Base-by-base conservation (phyloP, 2,797 vertebrate genomes). In the Lateolabrax maculatus region DNA sequence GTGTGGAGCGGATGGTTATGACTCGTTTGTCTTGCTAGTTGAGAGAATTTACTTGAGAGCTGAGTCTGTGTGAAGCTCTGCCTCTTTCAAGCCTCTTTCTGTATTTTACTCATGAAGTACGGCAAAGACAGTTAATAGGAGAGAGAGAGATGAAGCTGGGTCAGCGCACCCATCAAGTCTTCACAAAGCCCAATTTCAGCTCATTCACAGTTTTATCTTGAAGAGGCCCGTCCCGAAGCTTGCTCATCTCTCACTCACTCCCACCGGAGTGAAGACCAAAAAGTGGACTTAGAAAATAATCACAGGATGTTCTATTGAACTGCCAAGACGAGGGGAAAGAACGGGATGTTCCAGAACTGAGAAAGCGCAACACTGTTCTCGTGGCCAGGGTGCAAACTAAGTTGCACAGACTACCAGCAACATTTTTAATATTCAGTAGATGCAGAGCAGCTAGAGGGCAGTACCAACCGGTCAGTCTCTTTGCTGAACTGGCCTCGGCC, bases 401-500 rank as follows among this genome's bases (percentile, higher is more conserved):
- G 46, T 60, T 55, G 61, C 31, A 71, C 60, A 74, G 67, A 62
- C 36, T 25, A 43, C 23, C 44, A 66, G 60, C n/a, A 48, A 65
- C 49, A 49, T 66, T 41, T 71, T 66, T 49, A 67, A 67, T 61
- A 76, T 77, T 63, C 65, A 70, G 49, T 1, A 62, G 68, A 72
- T 70, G 60, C 36, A 60, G 36, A 80, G 9, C n/a, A 52, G 80
- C 65, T 37, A 15, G 52, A n/a, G 39, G 12, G 27, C 43, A 48
- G 60, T 27, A 49, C 96, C 95, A 86, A 98, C 98, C 98, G 96
- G 80, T 97, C 96, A 0, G 98, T 99, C 93, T 98, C 98, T 90
- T 97, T 97, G 96, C 98, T 99, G 94, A 99, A 98, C 89, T 99
- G 98, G 2, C 98, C 97, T 84, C 96, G 96, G 79, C 98, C 98